Evolutionary conservation across 2,113 vertebrate species (phyloP).

Genomic region (Kryptolebias marmoratus): DNA sequence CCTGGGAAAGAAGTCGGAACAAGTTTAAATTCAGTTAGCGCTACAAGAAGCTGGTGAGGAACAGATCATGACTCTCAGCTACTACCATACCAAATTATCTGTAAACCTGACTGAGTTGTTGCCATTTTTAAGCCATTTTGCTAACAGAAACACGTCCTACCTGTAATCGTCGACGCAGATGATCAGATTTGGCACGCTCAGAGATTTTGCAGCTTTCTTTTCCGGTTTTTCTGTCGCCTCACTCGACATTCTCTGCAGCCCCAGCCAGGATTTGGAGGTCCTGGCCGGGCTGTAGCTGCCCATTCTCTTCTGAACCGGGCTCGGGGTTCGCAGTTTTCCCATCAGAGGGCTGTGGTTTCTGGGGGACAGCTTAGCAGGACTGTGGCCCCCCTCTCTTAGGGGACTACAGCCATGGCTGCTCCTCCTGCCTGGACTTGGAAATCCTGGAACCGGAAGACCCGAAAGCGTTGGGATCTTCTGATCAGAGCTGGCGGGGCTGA

Average conservation of each 20-base stretch:
- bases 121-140: too few species aligned
- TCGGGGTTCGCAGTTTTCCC: constrained; percentile 48
- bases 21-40: background rate
- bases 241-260: constrained; percentile 43
- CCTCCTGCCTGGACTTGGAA: constrained; percentile 56
- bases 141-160: constrained; percentile 7
- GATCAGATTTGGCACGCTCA: constrained; percentile 62
- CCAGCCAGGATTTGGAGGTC: constrained; percentile 55
- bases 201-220: constrained; percentile 33
- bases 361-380: constrained; percentile 49
- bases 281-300: constrained; percentile 46
- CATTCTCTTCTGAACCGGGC: constrained; percentile 51
- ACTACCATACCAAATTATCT: too few species aligned
- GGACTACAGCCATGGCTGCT: constrained; percentile 35
- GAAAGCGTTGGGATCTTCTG: constrained; percentile 9
- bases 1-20: constrained; percentile 28
- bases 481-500: constrained; percentile 25
- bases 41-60: too few species aligned
- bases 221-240: constrained; percentile 38
- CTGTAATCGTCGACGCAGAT: constrained; percentile 51
- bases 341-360: constrained; percentile 35
- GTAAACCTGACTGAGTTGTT: too few species aligned
- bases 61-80: background rate
- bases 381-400: constrained; percentile 32
- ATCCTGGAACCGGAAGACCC: constrained; percentile 36